phyloP scores from a whole-genome alignment of 2,113 vertebrate genomes.

The Paradisaea rubra region DNA sequence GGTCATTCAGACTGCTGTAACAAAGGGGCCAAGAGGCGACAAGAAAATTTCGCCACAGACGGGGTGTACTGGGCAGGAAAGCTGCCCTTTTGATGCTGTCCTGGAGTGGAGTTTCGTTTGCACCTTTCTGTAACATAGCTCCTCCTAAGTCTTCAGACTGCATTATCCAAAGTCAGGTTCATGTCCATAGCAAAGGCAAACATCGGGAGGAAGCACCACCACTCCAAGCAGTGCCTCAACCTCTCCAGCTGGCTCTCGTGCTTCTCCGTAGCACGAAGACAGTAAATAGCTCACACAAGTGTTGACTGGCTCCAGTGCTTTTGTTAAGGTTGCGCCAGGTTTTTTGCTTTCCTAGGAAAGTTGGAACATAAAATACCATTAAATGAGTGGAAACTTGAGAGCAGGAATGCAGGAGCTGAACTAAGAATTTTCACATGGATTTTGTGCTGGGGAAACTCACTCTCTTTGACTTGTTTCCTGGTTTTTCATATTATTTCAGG shows the following conservation, averaged over 20 bases:
- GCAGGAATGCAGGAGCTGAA: not conserved
- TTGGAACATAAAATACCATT: not conserved
- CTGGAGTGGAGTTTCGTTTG: not conserved
- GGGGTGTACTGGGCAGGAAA: not conserved
- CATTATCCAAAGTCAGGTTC: not conserved
- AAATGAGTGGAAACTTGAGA: not conserved
- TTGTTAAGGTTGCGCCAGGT: not conserved
- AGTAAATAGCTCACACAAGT: not conserved
- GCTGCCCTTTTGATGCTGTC: not conserved
- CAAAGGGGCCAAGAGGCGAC: rapidly evolving
- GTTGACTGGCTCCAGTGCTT: not conserved
- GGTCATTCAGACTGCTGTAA: not conserved
- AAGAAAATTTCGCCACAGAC: not conserved
- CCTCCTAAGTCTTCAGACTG: not conserved
- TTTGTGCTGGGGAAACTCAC: not conserved
- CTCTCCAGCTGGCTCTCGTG: not conserved
- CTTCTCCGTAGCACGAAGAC: rapidly evolving
- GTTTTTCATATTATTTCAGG: not conserved
- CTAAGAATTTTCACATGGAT: not conserved
- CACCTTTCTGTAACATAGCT: not conserved
- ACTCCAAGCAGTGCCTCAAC: not conserved
- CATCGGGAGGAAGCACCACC: not conserved
- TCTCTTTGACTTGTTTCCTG: not conserved
- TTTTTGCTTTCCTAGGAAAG: not conserved
- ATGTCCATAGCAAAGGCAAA: not conserved